These are phyloP conservation scores for Eupithecia pulchellata DNA, from an alignment of 2,888 invertebrate species.

Conservation along the genomic window DNA sequence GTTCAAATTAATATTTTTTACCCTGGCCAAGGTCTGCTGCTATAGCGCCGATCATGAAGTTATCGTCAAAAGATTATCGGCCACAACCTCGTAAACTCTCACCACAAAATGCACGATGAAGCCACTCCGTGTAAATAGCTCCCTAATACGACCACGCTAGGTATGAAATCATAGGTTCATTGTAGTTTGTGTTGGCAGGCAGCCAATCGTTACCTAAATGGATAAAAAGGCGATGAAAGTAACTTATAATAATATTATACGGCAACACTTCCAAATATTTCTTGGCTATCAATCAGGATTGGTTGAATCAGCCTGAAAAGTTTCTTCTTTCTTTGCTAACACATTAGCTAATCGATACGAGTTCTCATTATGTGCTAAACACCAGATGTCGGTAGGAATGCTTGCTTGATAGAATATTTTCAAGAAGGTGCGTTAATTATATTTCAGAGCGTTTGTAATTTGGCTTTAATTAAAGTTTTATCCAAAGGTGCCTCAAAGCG, in stretches of 20 bases:
- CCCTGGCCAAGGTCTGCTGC: not conserved
- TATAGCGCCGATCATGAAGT: not conserved
- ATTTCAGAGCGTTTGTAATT: no score
- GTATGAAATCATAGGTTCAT: not conserved
- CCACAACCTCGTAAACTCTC: not conserved
- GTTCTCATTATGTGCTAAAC: not conserved
- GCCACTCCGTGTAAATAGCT: constrained; percentile 2
- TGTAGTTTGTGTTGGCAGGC: constrained; percentile 31
- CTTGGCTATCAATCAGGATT: constrained; percentile 37
- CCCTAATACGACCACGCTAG: constrained; percentile 5
- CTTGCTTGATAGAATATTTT: no score
- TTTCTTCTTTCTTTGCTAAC: not conserved
- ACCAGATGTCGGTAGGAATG: not conserved
- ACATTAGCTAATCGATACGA: not conserved
- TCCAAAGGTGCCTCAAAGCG: no score
- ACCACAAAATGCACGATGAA: constrained; percentile 1
- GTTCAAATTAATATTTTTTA: not conserved
- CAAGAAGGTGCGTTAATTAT: no score
- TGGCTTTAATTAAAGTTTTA: no score
- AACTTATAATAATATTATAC: constrained; percentile 33
- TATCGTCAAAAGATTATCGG: not conserved
- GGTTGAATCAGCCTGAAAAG: constrained; percentile 17
- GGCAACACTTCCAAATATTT: constrained; percentile 26
- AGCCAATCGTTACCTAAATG: constrained; percentile 41
- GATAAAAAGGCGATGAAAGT: constrained; percentile 38